A percentile compares a stretch with the other conserved stretches of the same genome.
Conservation (phyloP, 2,888 invertebrate species). For the Drymonia ruficornis region DNA sequence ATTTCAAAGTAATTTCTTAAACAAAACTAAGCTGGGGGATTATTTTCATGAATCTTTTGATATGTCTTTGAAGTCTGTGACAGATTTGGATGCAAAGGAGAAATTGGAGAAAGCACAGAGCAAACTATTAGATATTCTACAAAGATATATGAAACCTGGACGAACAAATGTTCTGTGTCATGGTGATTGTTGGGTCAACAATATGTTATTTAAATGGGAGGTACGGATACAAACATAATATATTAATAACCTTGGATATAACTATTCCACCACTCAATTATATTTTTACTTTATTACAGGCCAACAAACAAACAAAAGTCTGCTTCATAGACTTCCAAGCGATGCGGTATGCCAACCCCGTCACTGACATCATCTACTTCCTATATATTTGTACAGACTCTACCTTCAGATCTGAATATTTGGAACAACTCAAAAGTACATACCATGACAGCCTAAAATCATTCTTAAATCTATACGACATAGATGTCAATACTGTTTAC, state of each 20-base stretch:
- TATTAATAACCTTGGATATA: no score
- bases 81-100: constrained; percentile 48
- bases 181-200: constrained; percentile 75
- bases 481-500: constrained; percentile 55
- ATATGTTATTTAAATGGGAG: constrained; percentile 60
- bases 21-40: constrained; percentile 62
- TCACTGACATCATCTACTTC: constrained; percentile 66
- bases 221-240: constrained; percentile 38
- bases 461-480: constrained; percentile 51
- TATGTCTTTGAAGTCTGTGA: constrained; percentile 57
- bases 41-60: constrained; percentile 69
- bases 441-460: constrained; percentile 61
- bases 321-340: constrained; percentile 75
- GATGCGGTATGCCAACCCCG: constrained; percentile 67
- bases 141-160: constrained; percentile 52
- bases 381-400: constrained; percentile 66
- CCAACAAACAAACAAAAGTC: constrained; percentile 44
- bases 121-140: constrained; percentile 58
- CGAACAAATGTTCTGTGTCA: constrained; percentile 68
- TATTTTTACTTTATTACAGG: constrained; percentile 48
- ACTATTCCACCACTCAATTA: neutral
- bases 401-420: constrained; percentile 59
- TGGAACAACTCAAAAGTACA: constrained; percentile 48
- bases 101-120: constrained; percentile 50
- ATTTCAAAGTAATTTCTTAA: constrained; percentile 62